phyloP scores from a whole-genome alignment of 2,888 invertebrate species.

The Syrista parreyssii region DNA sequence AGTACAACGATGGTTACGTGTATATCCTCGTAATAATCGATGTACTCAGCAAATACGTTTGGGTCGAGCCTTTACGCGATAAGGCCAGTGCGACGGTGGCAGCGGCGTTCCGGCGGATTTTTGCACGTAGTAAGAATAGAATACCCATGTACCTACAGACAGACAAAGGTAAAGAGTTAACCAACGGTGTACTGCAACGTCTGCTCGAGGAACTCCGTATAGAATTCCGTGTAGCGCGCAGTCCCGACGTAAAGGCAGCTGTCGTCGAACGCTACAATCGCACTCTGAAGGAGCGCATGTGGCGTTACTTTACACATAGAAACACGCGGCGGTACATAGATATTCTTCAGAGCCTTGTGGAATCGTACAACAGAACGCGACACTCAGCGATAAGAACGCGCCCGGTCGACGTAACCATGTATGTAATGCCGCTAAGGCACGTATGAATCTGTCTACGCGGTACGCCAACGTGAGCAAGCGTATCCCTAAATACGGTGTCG shows the following conservation, averaged over 20 bases:
- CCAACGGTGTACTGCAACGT: conserved; percentile 22
- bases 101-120: conserved; percentile 16
- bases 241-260: conserved; percentile 46
- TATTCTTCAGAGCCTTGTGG: conserved; percentile 36
- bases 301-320: conserved; percentile 26
- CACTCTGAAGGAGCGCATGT: too few species aligned
- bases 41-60: conserved; percentile 33
- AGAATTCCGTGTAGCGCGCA: conserved; percentile 26
- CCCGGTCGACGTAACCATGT: neutral
- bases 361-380: conserved; percentile 40
- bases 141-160: conserved; percentile 27
- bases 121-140: neutral
- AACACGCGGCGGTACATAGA: conserved; percentile 29
- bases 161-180: conserved; percentile 34
- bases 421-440: neutral
- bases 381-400: conserved; percentile 31
- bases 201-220: conserved; percentile 10
- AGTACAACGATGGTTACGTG: conserved; percentile 23
- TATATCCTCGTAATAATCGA: conserved; percentile 33
- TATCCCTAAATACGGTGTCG: conserved; percentile 21
- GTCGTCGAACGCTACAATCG: conserved; percentile 50
- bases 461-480: neutral
- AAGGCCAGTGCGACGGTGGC: conserved; percentile 20
- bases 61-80: conserved; percentile 25
- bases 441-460: neutral